These are phyloP conservation scores for Erinaceus europaeus DNA, from an alignment of 2,113 vertebrate genomes.

Conservation along the genomic window DNA sequence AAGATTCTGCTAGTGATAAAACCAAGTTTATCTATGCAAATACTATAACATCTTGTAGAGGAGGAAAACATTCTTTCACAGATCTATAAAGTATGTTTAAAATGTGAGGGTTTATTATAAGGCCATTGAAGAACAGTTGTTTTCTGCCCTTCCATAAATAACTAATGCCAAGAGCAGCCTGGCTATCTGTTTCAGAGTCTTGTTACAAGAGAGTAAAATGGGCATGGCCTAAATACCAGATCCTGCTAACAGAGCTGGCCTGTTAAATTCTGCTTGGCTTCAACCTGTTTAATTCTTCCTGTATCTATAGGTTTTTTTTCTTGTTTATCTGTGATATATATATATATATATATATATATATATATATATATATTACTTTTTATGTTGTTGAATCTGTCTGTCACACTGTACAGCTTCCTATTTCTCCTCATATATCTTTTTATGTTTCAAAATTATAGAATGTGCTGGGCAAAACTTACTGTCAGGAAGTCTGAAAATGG, in stretches of 20 bases:
- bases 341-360: not conserved
- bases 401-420: not conserved
- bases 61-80: slow-evolving; percentile 53
- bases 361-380: not conserved
- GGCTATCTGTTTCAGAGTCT: slow-evolving; percentile 71
- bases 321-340: not conserved
- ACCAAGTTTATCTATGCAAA: slow-evolving; percentile 36
- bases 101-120: slow-evolving; percentile 17
- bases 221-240: slow-evolving; percentile 14
- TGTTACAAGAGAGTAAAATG: slow-evolving; percentile 50
- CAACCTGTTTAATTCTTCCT: not conserved
- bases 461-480: not conserved
- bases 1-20: slow-evolving; percentile 13
- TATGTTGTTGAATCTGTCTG: slow-evolving; percentile 20
- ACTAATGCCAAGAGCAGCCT: slow-evolving; percentile 64
- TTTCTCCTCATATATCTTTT: not conserved
- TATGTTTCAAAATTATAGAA: not conserved
- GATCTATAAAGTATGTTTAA: slow-evolving; percentile 51
- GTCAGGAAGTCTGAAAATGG: not conserved
- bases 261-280: slow-evolving; percentile 36
- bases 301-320: not conserved
- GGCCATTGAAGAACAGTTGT: slow-evolving; percentile 64
- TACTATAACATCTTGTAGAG: slow-evolving; percentile 49
- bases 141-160: slow-evolving; percentile 73
- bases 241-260: slow-evolving; percentile 28